Evolutionary conservation across 2,797 vertebrate genomes (phyloP).

Genomic region (Vipera latastei): DNA sequence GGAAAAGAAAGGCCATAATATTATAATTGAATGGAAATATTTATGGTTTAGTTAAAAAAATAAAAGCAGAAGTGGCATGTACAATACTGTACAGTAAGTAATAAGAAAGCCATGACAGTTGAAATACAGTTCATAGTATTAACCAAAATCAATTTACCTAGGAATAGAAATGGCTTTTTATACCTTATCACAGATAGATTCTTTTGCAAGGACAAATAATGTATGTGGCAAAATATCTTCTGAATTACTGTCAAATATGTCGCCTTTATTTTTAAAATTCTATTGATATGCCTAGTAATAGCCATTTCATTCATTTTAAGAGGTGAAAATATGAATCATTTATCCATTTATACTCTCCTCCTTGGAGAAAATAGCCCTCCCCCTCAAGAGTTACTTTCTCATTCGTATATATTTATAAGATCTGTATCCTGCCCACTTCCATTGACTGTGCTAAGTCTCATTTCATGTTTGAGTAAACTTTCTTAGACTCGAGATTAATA

Average conservation of each 20-base stretch:
- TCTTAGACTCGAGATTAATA: background rate
- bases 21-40: slow-evolving; percentile 23
- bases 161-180: slow-evolving; percentile 24
- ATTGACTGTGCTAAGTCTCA: background rate
- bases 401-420: background rate
- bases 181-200: background rate
- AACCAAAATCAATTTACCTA: background rate
- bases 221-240: background rate
- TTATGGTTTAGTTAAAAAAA: slow-evolving; percentile 20
- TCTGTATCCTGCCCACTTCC: background rate
- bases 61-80: background rate
- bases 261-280: slow-evolving; percentile 12
- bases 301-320: background rate
- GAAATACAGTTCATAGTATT: background rate
- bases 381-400: background rate
- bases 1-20: slow-evolving; percentile 17
- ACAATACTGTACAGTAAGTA: background rate
- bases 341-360: fast-evolving
- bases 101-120: background rate
- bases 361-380: background rate
- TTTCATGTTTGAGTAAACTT: background rate
- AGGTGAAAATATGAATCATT: slow-evolving; percentile 2
- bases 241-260: background rate
- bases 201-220: background rate
- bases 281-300: background rate